phyloP scores from a whole-genome alignment of 2,888 invertebrate genomes.

The Crossocerus cetratus region DNA sequence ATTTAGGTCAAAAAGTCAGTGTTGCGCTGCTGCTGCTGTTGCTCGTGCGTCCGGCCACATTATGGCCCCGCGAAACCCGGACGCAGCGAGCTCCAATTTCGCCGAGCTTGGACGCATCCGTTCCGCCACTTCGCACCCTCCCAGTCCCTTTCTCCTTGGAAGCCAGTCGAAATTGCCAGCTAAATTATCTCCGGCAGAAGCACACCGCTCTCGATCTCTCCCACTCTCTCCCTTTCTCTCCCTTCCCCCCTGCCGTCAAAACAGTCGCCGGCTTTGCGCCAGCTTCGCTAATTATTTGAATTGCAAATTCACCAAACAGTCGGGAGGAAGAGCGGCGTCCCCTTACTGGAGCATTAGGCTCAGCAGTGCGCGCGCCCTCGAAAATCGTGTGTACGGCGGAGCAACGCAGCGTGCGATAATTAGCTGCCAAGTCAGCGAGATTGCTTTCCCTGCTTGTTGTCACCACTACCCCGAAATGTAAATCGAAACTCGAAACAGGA shows the following conservation, averaged over 20 bases:
- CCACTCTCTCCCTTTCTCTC: too few species aligned
- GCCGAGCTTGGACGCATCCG: slow-evolving; percentile 9
- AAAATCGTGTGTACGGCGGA: slow-evolving; percentile 31
- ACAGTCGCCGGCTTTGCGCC: slow-evolving; percentile 47
- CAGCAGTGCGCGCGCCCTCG: slow-evolving; percentile 17
- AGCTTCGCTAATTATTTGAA: slow-evolving; percentile 68
- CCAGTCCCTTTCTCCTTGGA: not conserved
- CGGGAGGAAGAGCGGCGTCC: slow-evolving; percentile 52
- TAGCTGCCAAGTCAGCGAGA: slow-evolving; percentile 11
- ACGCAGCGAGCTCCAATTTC: slow-evolving; percentile 43
- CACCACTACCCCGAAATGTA: too few species aligned
- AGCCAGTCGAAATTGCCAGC: not conserved
- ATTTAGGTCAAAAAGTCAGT: slow-evolving; percentile 76
- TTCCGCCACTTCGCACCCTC: not conserved
- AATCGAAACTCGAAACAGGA: too few species aligned
- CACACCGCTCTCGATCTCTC: too few species aligned
- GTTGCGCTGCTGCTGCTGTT: slow-evolving; percentile 31
- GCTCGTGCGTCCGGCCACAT: slow-evolving; percentile 55
- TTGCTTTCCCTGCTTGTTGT: too few species aligned
- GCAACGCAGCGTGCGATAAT: slow-evolving; percentile 18
- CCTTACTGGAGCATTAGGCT: slow-evolving; percentile 72
- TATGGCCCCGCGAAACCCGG: slow-evolving; percentile 43
- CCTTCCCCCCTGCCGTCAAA: slow-evolving; percentile 2
- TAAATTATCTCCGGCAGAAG: slow-evolving; percentile 24
- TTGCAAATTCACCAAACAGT: slow-evolving; percentile 63